Evolutionary conservation across 53 echinoderm and acorn worm genomes (phyloP).

Genomic region (Henricia sp.): DNA sequence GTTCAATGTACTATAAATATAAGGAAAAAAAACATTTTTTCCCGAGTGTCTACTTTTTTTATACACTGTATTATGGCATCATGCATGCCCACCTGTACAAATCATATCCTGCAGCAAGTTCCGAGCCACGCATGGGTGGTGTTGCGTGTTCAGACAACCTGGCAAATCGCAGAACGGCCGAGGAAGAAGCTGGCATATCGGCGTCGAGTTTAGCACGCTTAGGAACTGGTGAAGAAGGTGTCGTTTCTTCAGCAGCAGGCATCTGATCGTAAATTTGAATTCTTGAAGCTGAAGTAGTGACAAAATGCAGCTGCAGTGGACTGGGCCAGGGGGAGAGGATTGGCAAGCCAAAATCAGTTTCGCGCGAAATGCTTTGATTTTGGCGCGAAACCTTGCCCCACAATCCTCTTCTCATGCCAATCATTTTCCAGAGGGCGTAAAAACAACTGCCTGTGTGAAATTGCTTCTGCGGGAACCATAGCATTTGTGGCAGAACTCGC

Average conservation of each 20-base stretch:
- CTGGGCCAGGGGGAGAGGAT: not conserved
- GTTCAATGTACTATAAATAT: too few relatives aligned
- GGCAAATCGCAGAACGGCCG: constrained; percentile 48
- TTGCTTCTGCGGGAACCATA: constrained; percentile 4
- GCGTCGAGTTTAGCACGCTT: constrained; percentile 43
- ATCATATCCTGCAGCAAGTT: constrained; percentile 77
- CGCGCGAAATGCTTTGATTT: constrained; percentile 41
- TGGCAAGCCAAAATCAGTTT: not conserved
- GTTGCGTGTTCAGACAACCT: constrained; percentile 66
- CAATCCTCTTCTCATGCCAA: constrained; percentile 50
- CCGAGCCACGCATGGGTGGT: constrained; percentile 64
- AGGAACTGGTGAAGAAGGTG: not conserved
- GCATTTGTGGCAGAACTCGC: constrained; percentile 12
- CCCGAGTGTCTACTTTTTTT: too few relatives aligned
- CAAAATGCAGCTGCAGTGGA: not conserved
- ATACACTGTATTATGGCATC: too few relatives aligned
- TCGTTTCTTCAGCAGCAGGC: constrained; percentile 16
- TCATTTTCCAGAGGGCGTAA: constrained; percentile 39
- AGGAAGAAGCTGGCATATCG: not conserved
- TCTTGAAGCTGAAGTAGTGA: too few relatives aligned
- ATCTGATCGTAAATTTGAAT: constrained; percentile 1
- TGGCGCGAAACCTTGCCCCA: constrained; percentile 47
- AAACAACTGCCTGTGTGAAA: not conserved
- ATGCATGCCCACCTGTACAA: constrained; percentile 81
- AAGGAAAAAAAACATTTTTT: too few relatives aligned